Evolutionary conservation across 2,797 vertebrate species (phyloP), one percentile per base, ranked within the genome.

Genomic region (Knipowitschia caucasica): DNA sequence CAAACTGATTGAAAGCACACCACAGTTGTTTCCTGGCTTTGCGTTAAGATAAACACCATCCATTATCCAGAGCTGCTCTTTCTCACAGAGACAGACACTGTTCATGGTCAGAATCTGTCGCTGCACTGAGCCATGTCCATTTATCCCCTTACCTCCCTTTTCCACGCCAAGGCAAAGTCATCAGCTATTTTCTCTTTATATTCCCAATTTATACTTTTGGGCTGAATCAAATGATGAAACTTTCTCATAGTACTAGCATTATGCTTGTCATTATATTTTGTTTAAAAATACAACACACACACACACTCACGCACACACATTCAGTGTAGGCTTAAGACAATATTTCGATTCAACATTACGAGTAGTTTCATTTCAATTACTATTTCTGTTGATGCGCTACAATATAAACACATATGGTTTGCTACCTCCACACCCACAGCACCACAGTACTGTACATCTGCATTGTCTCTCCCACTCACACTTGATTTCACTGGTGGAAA

Each of bases 401-500:
- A 62, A 40, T 67, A 54, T 70, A 56, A 53, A 67, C 53, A 64
- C 62, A 61, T 58, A 34, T 53, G 43, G 55, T 44, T 62, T 63
- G 56, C 42, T 71, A 35, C 55, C 12, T 24, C 21, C 21, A 77
- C 62, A 56, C 78, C 71, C 74, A 83, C 85, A 26, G 80, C 76
- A 62, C 62, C 67, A 57, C 66, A 53, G 59, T 50, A 69, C n/a
- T n/a, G n/a, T n/a, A n/a, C n/a, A n/a, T 77, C 67, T 60, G 78
- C 76, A 82, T 81, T 77, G 83, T 84, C 69, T 85, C 76, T 78
- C 78, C 78, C 79, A 78, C 80, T 83, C 78, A 76, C 55, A 66
- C 54, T 59, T 42, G 61, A 51, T 62, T 64, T 56, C 64, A 59
- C 65, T 59, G 54, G 64, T 69, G 58, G 71, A 69, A 82, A 77